These are phyloP conservation scores for Hypercompe scribonia DNA, from an alignment of 2,888 invertebrate species.

Conservation along the genomic window DNA sequence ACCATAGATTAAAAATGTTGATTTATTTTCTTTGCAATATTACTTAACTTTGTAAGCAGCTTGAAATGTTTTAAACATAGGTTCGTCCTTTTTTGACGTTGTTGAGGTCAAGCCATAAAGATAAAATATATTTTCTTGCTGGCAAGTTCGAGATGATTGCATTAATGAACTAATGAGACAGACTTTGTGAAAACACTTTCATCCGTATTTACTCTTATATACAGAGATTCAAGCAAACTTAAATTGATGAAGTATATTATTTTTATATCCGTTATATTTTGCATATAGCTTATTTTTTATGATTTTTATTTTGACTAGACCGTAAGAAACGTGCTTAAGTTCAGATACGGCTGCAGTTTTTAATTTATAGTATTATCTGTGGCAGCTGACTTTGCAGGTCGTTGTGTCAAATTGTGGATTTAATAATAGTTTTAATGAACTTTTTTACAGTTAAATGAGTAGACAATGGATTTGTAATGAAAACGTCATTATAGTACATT, in stretches of 20 bases:
- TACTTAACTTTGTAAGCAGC: slow-evolving; percentile 39
- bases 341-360: slow-evolving; percentile 51
- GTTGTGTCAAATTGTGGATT: slow-evolving; percentile 35
- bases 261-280: slow-evolving; percentile 75
- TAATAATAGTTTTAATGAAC: background rate
- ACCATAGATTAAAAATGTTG: slow-evolving; percentile 21
- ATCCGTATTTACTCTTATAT: background rate
- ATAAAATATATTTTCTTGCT: background rate
- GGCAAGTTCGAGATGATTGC: background rate
- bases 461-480: background rate
- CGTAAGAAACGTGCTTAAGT: slow-evolving; percentile 67
- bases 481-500: background rate
- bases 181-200: background rate
- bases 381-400: slow-evolving; percentile 41
- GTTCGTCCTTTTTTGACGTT: slow-evolving; percentile 25
- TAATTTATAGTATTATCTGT: slow-evolving; percentile 47
- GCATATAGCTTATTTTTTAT: slow-evolving; percentile 74
- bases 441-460: background rate
- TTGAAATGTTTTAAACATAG: slow-evolving; percentile 17
- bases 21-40: slow-evolving; percentile 39
- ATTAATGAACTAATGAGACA: background rate
- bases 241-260: slow-evolving; percentile 66
- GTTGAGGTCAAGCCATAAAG: slow-evolving; percentile 12
- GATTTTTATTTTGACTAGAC: slow-evolving; percentile 63
- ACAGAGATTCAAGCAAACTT: background rate